These are phyloP conservation scores for Sebastes minor DNA, from an alignment of 2,797 vertebrate genomes.

Conservation along the genomic window DNA sequence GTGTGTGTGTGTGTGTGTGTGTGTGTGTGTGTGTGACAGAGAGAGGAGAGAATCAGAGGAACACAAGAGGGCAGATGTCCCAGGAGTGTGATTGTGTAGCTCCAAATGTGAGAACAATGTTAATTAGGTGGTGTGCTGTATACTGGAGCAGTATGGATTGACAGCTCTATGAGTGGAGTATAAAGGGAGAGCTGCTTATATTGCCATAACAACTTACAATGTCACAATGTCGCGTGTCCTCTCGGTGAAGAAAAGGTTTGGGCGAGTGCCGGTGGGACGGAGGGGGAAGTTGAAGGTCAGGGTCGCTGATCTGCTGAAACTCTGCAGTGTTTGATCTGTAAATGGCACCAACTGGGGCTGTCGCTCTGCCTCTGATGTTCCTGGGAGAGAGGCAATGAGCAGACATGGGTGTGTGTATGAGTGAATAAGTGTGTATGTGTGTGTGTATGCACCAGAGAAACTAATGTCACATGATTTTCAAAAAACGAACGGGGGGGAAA, in stretches of 20 bases:
- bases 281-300: slow-evolving; percentile 71
- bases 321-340: slow-evolving; percentile 74
- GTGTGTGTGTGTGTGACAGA: not conserved
- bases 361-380: slow-evolving; percentile 64
- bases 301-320: slow-evolving; percentile 65
- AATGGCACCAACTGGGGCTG: slow-evolving; percentile 71
- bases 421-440: not conserved
- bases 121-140: slow-evolving; percentile 16
- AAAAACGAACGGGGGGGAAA: not conserved
- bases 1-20: not conserved
- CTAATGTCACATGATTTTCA: slow-evolving; percentile 28
- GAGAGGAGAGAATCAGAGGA: not conserved
- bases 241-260: slow-evolving; percentile 56
- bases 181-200: slow-evolving; percentile 22
- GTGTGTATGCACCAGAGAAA: slow-evolving; percentile 36
- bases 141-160: slow-evolving; percentile 13
- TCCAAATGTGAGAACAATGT: slow-evolving; percentile 17
- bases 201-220: slow-evolving; percentile 33
- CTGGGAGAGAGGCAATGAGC: slow-evolving; percentile 43
- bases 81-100: slow-evolving; percentile 7
- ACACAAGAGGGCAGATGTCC: slow-evolving; percentile 8
- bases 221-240: slow-evolving; percentile 33
- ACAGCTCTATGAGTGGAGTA: slow-evolving; percentile 9
- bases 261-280: slow-evolving; percentile 49
- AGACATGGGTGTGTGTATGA: slow-evolving; percentile 35